Base-by-base conservation (phyloP, 1,140 invertebrate genomes). In the Drosophila busckii region DNA sequence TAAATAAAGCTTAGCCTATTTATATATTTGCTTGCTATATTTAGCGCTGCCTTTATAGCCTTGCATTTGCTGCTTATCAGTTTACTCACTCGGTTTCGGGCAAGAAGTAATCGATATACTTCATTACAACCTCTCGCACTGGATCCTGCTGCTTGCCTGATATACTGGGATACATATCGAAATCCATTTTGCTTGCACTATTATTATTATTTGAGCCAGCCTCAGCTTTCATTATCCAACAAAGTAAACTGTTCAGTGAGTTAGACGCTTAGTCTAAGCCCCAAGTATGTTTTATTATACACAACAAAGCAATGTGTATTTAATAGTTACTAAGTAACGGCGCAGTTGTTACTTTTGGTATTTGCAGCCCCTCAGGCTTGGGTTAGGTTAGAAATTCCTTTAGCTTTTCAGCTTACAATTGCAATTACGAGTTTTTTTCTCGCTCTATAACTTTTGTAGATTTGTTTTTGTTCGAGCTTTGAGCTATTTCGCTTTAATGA, bases 61-160 rank as follows among this genome's bases (percentile, higher is more conserved):
- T 16, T 34, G 2, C 8, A 40, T 20, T n/a, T n/a, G n/a, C n/a
- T n/a, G 12, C 13, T 34, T 34, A 17, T 12, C 20, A 13, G 1
- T 7, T 6, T 89, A 91, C 90, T 91, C 66, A 91, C 90, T 91
- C 89, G 67, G 90, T 90, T 90, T 91, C 89, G 64, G 90, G 90
- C 70, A 90, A 89, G 88, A 91, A 91, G 84, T 91, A 91, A 88
- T 91, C 90, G 62, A 91, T 90, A 86, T 91, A 91, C 75, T 91
- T 91, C 87, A 90, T 89, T 69, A 91, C 90, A 48, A 91, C 90
- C 86, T 91, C 90, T 63, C 90, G 88, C 28, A 91, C 89, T 56
- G 91, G 88, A 88, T 91, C 90, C 86, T 90, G 90, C 87, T 90
- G 90, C 87, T 91, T 90, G 76, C 89, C 90, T 87, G 90, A 90